Evolutionary conservation across 2,113 vertebrate genomes (phyloP).

Genomic region (Malurus alboscapulatus): DNA sequence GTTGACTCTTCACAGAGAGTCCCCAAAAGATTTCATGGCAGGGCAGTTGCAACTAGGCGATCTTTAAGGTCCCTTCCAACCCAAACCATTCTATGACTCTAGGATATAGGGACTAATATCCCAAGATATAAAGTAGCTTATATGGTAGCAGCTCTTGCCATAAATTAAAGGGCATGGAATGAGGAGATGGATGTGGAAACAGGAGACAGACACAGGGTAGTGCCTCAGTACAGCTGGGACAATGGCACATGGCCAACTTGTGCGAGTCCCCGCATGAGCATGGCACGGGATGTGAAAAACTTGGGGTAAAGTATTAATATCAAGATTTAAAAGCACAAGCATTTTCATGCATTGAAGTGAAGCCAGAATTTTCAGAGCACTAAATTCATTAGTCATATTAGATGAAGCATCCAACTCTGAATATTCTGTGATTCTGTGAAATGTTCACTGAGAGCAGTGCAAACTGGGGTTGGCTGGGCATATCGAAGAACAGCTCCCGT

Average conservation of each 20-base stretch:
- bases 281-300: not conserved
- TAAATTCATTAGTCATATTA: not conserved
- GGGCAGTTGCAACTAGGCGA: not conserved
- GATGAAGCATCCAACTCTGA: not conserved
- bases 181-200: not conserved
- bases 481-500: not conserved
- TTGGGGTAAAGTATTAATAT: not conserved
- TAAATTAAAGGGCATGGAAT: not conserved
- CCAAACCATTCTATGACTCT: not conserved
- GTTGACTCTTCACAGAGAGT: not conserved
- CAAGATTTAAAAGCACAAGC: not conserved
- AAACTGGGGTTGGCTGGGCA: not conserved
- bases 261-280: not conserved
- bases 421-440: not conserved
- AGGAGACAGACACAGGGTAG: not conserved
- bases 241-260: not conserved
- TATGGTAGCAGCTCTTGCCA: not conserved
- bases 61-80: not conserved
- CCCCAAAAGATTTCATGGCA: not conserved
- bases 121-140: not conserved
- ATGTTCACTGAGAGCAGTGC: not conserved
- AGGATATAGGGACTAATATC: not conserved
- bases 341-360: not conserved
- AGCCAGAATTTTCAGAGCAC: not conserved
- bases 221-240: not conserved